Base-by-base conservation (phyloP, 2,797 vertebrate genomes). In the Typhlichthys subterraneus region DNA sequence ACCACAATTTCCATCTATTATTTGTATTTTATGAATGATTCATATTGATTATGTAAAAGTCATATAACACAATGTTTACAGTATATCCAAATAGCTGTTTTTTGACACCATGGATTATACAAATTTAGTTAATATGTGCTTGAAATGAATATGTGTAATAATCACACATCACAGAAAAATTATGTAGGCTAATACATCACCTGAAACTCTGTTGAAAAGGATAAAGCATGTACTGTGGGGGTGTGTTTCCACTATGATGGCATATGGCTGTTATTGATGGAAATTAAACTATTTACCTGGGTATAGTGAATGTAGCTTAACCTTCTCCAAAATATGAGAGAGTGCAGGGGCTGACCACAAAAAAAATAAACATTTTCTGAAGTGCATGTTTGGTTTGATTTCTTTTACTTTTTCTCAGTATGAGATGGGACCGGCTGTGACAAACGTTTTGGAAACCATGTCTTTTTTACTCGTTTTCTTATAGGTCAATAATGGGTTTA, bases 251-350 rank as follows among this genome's bases (percentile, higher is more conserved):
- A 81, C 69, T 17, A 54, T 54, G 70, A 66, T 45, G 67, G 57
- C 70, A 75, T 15, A 63, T 68, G 75, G 65, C 62, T 78, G 80
- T 85, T 88, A 80, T 85, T 80, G 75, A 85, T 76, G 89, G 88
- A 90, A 91, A 88, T 76, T 52, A 55, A 23, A 19, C 47, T 69
- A 65, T 71, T 76, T 64, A 17, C 66, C 62, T 67, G 57, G 13
- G 63, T 73, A 45, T 65, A 31, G 72, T 65, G 54, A 77, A 70
- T 66, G 68, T 47, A 68, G 64, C 57, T 29, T 64, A 52, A 63
- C 74, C 51, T 56, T 72, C 79, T 89, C 85, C 86, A 89, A 85
- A 91, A 88, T 79, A 86, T 12, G 75, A 80, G 79, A 76, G 74
- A 83, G 61, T 69, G 69, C n/a, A 45, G 47, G 31, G 47, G 23